phyloP scores from a whole-genome alignment of 2,113 vertebrate genomes.

The Brachypteracias leptosomus region DNA sequence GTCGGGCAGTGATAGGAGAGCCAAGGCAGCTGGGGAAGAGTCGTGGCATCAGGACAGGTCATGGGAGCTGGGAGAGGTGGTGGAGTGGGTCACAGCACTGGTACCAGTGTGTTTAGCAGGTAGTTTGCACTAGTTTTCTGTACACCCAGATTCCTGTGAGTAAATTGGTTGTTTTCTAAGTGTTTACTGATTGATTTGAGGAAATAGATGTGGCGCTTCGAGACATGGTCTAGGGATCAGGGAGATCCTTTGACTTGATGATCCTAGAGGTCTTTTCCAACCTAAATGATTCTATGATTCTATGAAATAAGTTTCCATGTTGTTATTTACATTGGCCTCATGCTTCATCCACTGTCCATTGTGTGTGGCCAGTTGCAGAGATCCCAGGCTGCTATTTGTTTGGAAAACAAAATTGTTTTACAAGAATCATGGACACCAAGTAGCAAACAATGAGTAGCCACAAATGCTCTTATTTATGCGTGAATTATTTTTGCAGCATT shows the following conservation, averaged over 20 bases:
- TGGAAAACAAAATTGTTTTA: neutral
- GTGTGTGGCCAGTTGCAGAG: neutral
- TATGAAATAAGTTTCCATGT: neutral
- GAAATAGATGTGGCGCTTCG: no score
- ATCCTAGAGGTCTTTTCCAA: no score
- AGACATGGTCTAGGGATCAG: no score
- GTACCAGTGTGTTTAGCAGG: neutral
- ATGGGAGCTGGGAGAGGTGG: neutral
- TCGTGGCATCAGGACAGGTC: neutral
- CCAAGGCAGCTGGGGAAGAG: constrained; percentile 2
- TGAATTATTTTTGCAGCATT: neutral
- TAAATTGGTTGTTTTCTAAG: neutral
- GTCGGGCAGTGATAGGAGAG: neutral
- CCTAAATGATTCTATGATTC: no score
- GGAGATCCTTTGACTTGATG: no score
- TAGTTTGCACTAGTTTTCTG: neutral
- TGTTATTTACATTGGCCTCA: neutral
- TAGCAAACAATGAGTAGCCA: neutral
- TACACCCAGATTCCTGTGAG: neutral
- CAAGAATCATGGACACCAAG: neutral
- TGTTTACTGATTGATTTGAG: neutral
- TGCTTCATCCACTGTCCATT: neutral
- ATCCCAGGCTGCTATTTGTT: neutral
- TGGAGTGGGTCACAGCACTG: neutral
- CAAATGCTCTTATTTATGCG: neutral